phyloP scores from a whole-genome alignment of 2,797 vertebrate species.

The Tokudaia muenninki region DNA sequence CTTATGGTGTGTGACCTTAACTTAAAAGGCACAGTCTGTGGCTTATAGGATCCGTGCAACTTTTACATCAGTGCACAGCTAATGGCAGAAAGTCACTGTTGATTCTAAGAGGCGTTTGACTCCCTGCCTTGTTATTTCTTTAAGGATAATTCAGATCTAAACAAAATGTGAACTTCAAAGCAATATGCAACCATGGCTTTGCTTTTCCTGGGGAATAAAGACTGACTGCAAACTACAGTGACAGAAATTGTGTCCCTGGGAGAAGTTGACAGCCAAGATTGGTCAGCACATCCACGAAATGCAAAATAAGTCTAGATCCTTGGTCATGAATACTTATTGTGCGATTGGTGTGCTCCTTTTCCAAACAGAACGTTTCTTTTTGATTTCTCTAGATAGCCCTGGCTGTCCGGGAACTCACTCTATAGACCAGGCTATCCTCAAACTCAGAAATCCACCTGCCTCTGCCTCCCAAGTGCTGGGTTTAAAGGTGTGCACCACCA shows the following conservation, averaged over 20 bases:
- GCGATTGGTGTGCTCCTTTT: background rate
- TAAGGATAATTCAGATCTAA: background rate
- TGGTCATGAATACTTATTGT: background rate
- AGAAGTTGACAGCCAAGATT: background rate
- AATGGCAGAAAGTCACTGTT: background rate
- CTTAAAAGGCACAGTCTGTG: constrained; percentile 23
- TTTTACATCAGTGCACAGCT: background rate
- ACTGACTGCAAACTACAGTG: constrained; percentile 33
- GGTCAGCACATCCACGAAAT: background rate
- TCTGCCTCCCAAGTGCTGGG: too few species aligned
- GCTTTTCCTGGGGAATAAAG: constrained; percentile 47
- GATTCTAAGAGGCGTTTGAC: background rate
- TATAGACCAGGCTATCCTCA: too few species aligned
- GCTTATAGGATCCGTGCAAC: background rate
- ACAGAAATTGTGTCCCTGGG: background rate
- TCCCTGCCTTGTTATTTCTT: background rate
- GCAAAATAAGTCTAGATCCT: constrained; percentile 17
- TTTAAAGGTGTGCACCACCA: too few species aligned
- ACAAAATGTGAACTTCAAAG: constrained; percentile 10
- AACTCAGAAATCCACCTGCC: too few species aligned
- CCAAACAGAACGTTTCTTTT: background rate
- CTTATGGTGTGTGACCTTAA: constrained; percentile 3
- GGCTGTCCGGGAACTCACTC: too few species aligned
- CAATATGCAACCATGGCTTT: background rate
- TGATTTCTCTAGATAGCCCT: too few species aligned